Percentiles rank a stretch among this genome's conserved stretches.
Conservation (phyloP, 2,888 invertebrate genomes). For the Falcaria lacertinaria region DNA sequence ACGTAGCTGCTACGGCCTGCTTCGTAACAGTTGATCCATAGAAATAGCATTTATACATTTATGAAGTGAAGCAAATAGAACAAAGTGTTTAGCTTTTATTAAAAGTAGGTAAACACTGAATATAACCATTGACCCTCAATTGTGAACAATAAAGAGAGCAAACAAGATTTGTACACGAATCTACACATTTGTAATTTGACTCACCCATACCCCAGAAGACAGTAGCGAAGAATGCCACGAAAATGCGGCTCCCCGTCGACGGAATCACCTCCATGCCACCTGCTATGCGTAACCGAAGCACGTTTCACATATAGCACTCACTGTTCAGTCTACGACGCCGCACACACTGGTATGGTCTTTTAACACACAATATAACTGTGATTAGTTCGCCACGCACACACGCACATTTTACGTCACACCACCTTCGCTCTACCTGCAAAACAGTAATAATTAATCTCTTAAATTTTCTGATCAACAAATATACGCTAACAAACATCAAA, state of each 20-base stretch:
- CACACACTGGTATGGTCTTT: conserved; percentile 10
- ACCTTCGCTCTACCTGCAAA: conserved; percentile 44
- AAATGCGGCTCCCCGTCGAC: conserved; percentile 61
- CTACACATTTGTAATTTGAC: conserved; percentile 17
- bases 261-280: conserved; percentile 64
- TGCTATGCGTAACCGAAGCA: conserved; percentile 36
- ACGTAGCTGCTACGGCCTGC: too few species aligned
- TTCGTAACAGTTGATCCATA: too few species aligned
- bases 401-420: conserved; percentile 43
- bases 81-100: too few species aligned
- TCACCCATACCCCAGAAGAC: conserved; percentile 74
- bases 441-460: conserved; percentile 13
- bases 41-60: too few species aligned
- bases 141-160: conserved; percentile 1
- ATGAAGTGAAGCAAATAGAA: too few species aligned
- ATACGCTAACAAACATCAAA: conserved; percentile 1
- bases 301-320: conserved; percentile 21
- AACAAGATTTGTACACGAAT: background rate
- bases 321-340: conserved; percentile 9
- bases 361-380: conserved; percentile 22
- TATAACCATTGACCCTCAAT: too few species aligned
- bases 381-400: conserved; percentile 53
- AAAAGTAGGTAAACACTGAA: too few species aligned
- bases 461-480: conserved; percentile 7
- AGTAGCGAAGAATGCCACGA: conserved; percentile 69